Evolutionary conservation across 2,888 invertebrate genomes (phyloP).

Genomic region (Mythimna pallens): DNA sequence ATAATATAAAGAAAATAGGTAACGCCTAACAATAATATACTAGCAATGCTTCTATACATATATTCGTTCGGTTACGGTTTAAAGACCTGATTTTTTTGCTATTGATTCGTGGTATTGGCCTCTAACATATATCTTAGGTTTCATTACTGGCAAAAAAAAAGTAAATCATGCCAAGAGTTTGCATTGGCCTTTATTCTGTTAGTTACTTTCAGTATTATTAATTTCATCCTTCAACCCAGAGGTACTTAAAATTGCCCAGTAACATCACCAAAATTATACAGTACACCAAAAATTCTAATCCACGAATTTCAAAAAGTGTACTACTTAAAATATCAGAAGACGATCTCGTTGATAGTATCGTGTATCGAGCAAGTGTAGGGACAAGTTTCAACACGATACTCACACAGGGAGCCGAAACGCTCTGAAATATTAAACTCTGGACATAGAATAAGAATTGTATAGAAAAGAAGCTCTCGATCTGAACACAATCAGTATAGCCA

Average conservation of each 20-base stretch:
- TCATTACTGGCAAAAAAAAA: too few species aligned
- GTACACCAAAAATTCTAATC: neutral
- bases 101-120: too few species aligned
- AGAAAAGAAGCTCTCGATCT: conserved; percentile 12
- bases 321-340: conserved; percentile 55
- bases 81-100: too few species aligned
- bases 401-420: conserved; percentile 61
- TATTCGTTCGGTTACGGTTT: too few species aligned
- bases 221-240: neutral
- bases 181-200: too few species aligned
- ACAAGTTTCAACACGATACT: conserved; percentile 59
- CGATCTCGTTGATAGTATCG: conserved; percentile 54
- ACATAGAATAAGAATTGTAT: conserved; percentile 26
- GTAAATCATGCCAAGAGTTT: too few species aligned
- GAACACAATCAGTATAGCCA: neutral
- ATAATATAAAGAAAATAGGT: too few species aligned
- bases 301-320: conserved; percentile 25
- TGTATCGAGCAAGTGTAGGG: conserved; percentile 49
- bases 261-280: neutral
- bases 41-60: too few species aligned
- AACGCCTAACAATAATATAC: too few species aligned
- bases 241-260: neutral
- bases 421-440: conserved; percentile 66
- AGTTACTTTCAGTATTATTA: neutral
- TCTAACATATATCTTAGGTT: too few species aligned